Percentiles rank a stretch among this genome's conserved stretches.
Conservation (phyloP, 2,888 invertebrate species). For the Chrysolina americana region DNA sequence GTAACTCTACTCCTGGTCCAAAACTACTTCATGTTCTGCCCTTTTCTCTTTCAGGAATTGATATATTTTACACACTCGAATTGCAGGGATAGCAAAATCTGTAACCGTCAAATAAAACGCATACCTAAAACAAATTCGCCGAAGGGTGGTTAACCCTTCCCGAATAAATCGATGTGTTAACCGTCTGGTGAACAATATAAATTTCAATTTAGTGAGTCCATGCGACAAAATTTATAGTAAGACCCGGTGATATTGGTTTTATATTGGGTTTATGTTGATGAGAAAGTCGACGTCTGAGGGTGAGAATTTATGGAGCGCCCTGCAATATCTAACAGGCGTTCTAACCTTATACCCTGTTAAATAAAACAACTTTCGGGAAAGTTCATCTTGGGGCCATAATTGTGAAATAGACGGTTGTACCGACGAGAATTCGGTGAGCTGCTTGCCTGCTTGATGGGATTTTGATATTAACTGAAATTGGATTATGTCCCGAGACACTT, state of each 20-base stretch:
- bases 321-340: conserved; percentile 44
- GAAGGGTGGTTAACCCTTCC: conserved; percentile 38
- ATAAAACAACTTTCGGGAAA: conserved; percentile 46
- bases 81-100: not conserved
- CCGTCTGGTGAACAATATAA: conserved; percentile 61
- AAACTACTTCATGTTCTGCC: too few species aligned
- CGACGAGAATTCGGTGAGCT: conserved; percentile 10
- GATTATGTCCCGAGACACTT: conserved; percentile 3
- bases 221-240: conserved; percentile 57
- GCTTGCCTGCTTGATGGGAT: conserved; percentile 6
- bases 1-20: too few species aligned
- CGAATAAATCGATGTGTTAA: conserved; percentile 62
- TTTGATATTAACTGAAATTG: conserved; percentile 14
- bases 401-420: conserved; percentile 17
- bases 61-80: not conserved
- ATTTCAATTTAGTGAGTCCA: conserved; percentile 61
- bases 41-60: too few species aligned
- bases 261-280: conserved; percentile 62
- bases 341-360: conserved; percentile 38
- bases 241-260: conserved; percentile 59
- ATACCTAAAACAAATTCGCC: conserved; percentile 38
- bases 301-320: conserved; percentile 52
- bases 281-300: conserved; percentile 51
- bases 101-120: conserved; percentile 22
- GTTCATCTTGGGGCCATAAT: conserved; percentile 28